Evolutionary conservation across 2,113 vertebrate genomes (phyloP).

Genomic region (Hypomesus transpacificus): DNA sequence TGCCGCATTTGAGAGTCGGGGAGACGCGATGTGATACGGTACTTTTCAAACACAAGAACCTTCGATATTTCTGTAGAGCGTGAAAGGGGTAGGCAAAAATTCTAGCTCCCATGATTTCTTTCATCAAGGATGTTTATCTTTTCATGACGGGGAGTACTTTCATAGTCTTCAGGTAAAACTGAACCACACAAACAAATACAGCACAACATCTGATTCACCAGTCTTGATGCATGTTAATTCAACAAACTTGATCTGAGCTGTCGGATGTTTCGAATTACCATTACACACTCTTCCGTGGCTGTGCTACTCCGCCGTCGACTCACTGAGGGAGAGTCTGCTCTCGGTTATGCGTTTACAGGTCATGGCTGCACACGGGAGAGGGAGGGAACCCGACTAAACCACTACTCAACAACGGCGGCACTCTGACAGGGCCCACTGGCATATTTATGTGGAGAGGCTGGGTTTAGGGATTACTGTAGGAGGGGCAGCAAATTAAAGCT

Average conservation of each 20-base stretch:
- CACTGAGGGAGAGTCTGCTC: background rate
- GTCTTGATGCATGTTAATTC: background rate
- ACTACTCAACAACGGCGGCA: slow-evolving; percentile 45
- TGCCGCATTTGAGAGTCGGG: slow-evolving; percentile 15
- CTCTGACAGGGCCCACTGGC: slow-evolving; percentile 59
- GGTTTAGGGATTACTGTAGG: slow-evolving; percentile 76
- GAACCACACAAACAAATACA: slow-evolving; percentile 17
- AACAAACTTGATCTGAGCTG: too few relatives aligned
- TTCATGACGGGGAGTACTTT: slow-evolving; percentile 45
- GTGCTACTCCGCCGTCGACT: background rate
- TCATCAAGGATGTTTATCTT: slow-evolving; percentile 54
- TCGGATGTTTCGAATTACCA: too few relatives aligned
- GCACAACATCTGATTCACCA: background rate
- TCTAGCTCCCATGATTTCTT: slow-evolving; percentile 24
- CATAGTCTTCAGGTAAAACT: slow-evolving; percentile 8
- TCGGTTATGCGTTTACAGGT: background rate
- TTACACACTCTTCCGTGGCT: too few relatives aligned
- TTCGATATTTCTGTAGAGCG: slow-evolving; percentile 27
- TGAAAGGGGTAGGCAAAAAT: slow-evolving; percentile 28
- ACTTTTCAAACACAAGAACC: slow-evolving; percentile 19
- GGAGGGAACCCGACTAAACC: background rate
- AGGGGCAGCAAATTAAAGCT: slow-evolving; percentile 74
- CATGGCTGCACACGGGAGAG: background rate
- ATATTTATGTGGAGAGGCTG: slow-evolving; percentile 75
- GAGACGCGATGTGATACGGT: background rate